Evolutionary conservation across 2,113 vertebrate species (phyloP), one percentile per base, ranked within the genome.

Genomic region (Ivindomyrus marchei): DNA sequence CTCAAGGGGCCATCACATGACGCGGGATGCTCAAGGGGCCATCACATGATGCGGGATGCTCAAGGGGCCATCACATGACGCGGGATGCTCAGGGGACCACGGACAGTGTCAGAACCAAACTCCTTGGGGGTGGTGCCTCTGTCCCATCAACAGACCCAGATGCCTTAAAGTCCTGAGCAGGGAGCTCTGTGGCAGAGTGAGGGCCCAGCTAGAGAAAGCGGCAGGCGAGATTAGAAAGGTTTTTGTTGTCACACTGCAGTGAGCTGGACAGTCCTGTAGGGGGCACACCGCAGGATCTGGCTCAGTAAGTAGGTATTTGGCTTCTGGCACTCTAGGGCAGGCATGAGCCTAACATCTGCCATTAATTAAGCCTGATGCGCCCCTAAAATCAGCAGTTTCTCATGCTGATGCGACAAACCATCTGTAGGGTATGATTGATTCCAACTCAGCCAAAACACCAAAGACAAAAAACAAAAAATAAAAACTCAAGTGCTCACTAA

Each of bases 291-390:
- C 85, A 36, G 31, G 6, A 56, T 87, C 50, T 50, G n/a, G 85
- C 83, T 86, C 45, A 86, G 46, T 47, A 39, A 19, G 47, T 86
- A 47, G 47, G 13, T 27, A 36, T 87, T 15, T 53, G 36, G 21
- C 39, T 45, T 39, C 87, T 88, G 87, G 56, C 53, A 66, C 46
- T 45, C 4, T 47, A 39, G 89, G 91, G 87, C 92, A 91, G 93
- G 92, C 77, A 90, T 91, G 92, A 89, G 74, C 89, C 92, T 94
- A 89, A 92, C 93, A 89, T 91, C 84, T 80, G 80, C 91, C 91
- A 93, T 94, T 95, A 95, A 94, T 95, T 94, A 95, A 92, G 88
- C 84, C 88, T 21, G 91, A 94, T 91, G 91, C 88, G 92, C 89
- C 90, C 91, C 91, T 91, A 90, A 93, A 92, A 93, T 88, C 89